phyloP scores from a whole-genome alignment of 53 echinoderm and acorn worm species.

The Apostichopus leukothele region DNA sequence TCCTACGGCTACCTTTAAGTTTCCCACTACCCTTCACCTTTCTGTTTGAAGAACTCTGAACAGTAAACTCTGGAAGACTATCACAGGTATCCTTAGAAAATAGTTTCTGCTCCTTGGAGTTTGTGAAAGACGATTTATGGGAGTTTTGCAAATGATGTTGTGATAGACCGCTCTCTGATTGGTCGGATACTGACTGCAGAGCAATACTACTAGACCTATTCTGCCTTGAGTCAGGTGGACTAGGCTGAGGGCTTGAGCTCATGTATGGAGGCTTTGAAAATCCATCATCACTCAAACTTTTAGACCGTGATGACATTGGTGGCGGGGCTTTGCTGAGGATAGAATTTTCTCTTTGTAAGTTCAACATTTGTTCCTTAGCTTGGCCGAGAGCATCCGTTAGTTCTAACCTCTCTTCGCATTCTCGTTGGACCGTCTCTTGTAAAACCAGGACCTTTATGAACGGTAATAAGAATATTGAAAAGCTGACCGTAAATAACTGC shows the following conservation, averaged over 20 bases:
- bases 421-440: constrained; percentile 86
- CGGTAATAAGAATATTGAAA: background rate
- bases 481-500: too few species aligned
- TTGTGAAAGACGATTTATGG: background rate
- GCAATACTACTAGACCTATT: constrained; percentile 4
- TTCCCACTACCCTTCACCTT: background rate
- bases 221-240: constrained; percentile 15
- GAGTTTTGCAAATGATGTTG: background rate
- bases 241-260: background rate
- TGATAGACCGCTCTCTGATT: background rate
- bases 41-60: background rate
- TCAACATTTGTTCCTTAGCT: constrained; percentile 81
- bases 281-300: constrained; percentile 2
- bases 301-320: constrained; percentile 44
- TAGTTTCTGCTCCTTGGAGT: background rate
- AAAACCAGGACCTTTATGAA: constrained; percentile 70
- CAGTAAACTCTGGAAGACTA: constrained; percentile 16
- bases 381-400: constrained; percentile 85
- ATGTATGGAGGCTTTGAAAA: constrained; percentile 17
- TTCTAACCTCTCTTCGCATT: constrained; percentile 93
- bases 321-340: constrained; percentile 53
- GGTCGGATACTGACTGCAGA: constrained; percentile 14
- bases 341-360: constrained; percentile 63
- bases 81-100: background rate
- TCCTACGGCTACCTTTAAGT: constrained; percentile 13